Conservation (phyloP, 2,888 invertebrate species). For the Heliconius erato region DNA sequence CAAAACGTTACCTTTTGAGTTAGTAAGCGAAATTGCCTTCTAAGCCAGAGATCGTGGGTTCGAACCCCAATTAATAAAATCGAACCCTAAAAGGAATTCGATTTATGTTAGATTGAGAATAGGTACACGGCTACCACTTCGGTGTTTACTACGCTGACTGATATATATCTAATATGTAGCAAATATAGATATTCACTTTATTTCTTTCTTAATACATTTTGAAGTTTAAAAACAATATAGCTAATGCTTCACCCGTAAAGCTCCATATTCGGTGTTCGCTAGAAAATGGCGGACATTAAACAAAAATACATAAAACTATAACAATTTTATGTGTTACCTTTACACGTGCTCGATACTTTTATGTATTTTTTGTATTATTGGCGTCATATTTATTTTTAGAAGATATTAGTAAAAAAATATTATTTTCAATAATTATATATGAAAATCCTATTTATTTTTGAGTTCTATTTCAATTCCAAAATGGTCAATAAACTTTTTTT, state of each 20-base stretch:
- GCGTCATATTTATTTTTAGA: too few relatives aligned
- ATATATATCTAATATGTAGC: too few relatives aligned
- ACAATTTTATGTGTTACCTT: slow-evolving; percentile 6
- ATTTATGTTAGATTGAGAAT: too few relatives aligned
- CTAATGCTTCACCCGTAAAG: slow-evolving; percentile 15
- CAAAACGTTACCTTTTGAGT: neutral
- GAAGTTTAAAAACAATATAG: slow-evolving; percentile 11
- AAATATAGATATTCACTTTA: neutral
- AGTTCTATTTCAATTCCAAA: neutral
- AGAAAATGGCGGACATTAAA: slow-evolving; percentile 14
- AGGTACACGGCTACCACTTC: too few relatives aligned
- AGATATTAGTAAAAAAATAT: too few relatives aligned
- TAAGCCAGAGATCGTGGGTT: neutral
- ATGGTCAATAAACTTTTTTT: too few relatives aligned
- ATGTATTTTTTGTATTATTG: neutral
- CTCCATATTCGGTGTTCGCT: slow-evolving; percentile 15
- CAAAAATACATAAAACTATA: slow-evolving; percentile 27
- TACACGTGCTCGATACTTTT: slow-evolving; percentile 22
- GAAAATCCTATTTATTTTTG: neutral
- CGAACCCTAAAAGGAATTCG: too few relatives aligned
- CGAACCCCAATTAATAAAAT: neutral
- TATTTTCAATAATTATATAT: neutral
- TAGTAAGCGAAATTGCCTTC: neutral
- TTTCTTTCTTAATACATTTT: slow-evolving; percentile 5
- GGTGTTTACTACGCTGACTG: too few relatives aligned